Conservation (phyloP, 1,140 invertebrate species). For the Drosophila albomicans region DNA sequence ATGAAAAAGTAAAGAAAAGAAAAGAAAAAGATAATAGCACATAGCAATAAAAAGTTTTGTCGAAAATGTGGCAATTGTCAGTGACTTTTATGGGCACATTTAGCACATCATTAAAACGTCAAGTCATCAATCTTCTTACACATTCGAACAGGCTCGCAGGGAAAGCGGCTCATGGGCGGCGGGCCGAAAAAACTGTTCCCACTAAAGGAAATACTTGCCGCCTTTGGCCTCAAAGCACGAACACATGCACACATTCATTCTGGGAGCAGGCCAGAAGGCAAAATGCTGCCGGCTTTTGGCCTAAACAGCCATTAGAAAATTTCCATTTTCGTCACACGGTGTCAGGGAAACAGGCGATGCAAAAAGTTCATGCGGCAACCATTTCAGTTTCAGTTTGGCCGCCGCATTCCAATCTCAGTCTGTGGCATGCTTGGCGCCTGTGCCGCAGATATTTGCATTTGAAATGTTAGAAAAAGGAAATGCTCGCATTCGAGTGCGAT, state of each 20-base stretch:
- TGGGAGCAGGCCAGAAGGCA: constrained; percentile 13
- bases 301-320: constrained; percentile 77
- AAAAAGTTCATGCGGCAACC: neutral
- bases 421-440: constrained; percentile 67
- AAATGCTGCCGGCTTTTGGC: constrained; percentile 6
- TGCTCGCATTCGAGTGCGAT: constrained; percentile 29
- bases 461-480: constrained; percentile 80
- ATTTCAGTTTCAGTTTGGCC: too few species aligned
- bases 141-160: constrained; percentile 82
- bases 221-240: constrained; percentile 8
- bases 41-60: constrained; percentile 4
- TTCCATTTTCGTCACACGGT: constrained; percentile 84
- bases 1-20: constrained; percentile 14
- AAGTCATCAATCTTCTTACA: constrained; percentile 85
- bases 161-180: constrained; percentile 26
- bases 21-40: constrained; percentile 1
- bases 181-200: constrained; percentile 30
- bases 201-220: neutral
- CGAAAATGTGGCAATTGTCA: constrained; percentile 39
- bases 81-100: constrained; percentile 79
- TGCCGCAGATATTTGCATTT: constrained; percentile 78
- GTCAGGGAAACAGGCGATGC: constrained; percentile 70
- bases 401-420: constrained; percentile 67
- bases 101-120: constrained; percentile 84
- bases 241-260: constrained; percentile 6